phyloP scores from a whole-genome alignment of 2,888 invertebrate species.

The Trichogramma evanescens region DNA sequence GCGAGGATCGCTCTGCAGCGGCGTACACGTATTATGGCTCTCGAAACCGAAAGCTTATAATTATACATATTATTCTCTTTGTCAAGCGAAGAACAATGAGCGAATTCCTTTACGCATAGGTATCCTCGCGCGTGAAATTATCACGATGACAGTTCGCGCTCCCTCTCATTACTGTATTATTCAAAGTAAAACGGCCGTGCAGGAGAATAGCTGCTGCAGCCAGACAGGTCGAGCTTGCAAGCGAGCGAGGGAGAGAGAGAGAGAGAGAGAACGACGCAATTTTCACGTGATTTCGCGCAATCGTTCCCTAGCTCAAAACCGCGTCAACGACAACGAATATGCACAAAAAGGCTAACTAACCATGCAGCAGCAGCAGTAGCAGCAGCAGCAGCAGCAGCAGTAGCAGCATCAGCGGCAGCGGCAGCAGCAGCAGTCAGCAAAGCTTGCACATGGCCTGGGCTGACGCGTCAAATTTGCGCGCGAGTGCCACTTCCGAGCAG shows the following conservation, averaged over 20 bases:
- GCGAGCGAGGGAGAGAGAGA: too few relatives aligned
- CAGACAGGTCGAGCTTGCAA: too few relatives aligned
- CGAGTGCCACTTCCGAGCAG: constrained; percentile 10
- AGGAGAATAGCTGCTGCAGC: too few relatives aligned
- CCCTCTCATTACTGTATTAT: constrained; percentile 27
- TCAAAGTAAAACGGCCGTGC: constrained; percentile 23
- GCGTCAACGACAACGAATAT: neutral
- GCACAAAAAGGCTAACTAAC: neutral
- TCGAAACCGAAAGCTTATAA: too few relatives aligned
- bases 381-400: neutral
- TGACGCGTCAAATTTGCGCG: constrained; percentile 6
- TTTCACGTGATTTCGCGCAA: constrained; percentile 32
- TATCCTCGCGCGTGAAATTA: too few relatives aligned
- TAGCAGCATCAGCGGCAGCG: neutral
- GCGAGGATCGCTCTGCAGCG: too few relatives aligned
- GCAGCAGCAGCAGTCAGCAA: constrained; percentile 8
- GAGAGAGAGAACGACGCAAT: constrained; percentile 25
- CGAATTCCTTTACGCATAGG: too few relatives aligned
- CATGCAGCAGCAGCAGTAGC: neutral
- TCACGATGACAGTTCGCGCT: too few relatives aligned
- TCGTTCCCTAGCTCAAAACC: constrained; percentile 8
- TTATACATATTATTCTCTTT: too few relatives aligned
- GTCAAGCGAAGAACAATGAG: too few relatives aligned
- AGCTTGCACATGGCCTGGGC: neutral
- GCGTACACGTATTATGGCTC: too few relatives aligned